These are phyloP conservation scores for Bilobella aurantiaca DNA, from an alignment of 1,140 invertebrate species.

Conservation along the genomic window DNA sequence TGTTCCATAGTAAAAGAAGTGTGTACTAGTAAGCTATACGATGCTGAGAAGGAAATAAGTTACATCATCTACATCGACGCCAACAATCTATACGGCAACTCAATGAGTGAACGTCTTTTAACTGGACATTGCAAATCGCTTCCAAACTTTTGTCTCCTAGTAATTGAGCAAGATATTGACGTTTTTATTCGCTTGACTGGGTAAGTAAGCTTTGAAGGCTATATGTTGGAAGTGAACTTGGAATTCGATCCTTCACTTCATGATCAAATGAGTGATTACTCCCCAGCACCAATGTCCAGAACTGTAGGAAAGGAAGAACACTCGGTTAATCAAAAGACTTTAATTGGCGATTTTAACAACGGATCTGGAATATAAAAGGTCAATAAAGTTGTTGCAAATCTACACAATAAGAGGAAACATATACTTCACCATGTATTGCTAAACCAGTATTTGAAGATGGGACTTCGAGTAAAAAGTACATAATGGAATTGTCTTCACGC, in stretches of 20 bases:
- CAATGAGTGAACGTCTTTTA: neutral
- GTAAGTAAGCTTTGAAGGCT: conserved; percentile 37
- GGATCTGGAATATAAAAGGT: neutral
- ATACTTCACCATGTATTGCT: conserved; percentile 17
- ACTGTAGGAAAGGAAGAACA: conserved; percentile 1
- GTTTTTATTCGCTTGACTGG: neutral
- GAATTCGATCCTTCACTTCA: conserved; percentile 41
- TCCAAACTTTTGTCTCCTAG: neutral
- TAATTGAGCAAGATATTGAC: neutral
- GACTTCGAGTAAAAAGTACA: conserved; percentile 17
- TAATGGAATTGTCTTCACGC: conserved; percentile 12
- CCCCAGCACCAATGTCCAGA: conserved; percentile 44
- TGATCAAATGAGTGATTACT: conserved; percentile 45
- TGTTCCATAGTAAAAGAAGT: too few relatives aligned
- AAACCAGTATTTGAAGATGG: conserved; percentile 10
- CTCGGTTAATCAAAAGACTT: conserved; percentile 12
- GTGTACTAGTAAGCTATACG: neutral
- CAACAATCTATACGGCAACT: conserved; percentile 41
- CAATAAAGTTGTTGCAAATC: conserved; percentile 15
- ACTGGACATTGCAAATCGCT: conserved; percentile 21
- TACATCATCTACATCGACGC: conserved; percentile 45
- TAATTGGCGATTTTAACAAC: neutral
- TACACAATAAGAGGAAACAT: conserved; percentile 14
- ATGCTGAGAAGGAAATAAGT: conserved; percentile 32
- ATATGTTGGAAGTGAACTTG: conserved; percentile 44